Evolutionary conservation across 2,113 vertebrate species (phyloP).

Genomic region (Eleginops maclovinus): DNA sequence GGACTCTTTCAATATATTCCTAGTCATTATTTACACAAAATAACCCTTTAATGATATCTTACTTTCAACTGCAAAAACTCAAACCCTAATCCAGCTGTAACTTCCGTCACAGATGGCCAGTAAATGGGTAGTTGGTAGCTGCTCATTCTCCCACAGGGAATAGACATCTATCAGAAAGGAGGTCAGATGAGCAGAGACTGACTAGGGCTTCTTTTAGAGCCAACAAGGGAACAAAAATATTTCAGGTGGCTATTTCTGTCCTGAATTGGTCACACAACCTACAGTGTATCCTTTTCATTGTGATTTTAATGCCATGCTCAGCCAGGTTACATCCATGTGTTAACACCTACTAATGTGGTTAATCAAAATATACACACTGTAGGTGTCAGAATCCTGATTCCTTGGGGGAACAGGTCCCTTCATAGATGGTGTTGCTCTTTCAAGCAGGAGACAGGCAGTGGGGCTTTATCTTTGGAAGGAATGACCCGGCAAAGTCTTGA

Average conservation of each 20-base stretch:
- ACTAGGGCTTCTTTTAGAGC: slow-evolving; percentile 40
- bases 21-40: neutral
- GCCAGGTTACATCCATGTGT: slow-evolving; percentile 14
- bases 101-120: slow-evolving; percentile 21
- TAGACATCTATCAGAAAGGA: slow-evolving; percentile 58
- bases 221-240: slow-evolving; percentile 26
- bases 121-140: slow-evolving; percentile 13
- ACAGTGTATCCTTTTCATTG: slow-evolving; percentile 4
- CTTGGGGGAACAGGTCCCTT: neutral
- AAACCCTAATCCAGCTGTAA: neutral
- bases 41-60: neutral
- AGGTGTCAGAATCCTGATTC: slow-evolving; percentile 12
- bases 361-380: slow-evolving; percentile 9
- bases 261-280: slow-evolving; percentile 28
- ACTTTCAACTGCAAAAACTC: neutral
- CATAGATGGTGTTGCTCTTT: slow-evolving; percentile 17
- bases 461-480: slow-evolving; percentile 38
- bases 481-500: slow-evolving; percentile 49
- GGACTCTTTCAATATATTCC: neutral
- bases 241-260: slow-evolving; percentile 36
- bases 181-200: slow-evolving; percentile 63
- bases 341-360: slow-evolving; percentile 20
- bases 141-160: slow-evolving; percentile 32
- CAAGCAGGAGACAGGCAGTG: slow-evolving; percentile 14
- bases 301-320: neutral